These are phyloP conservation scores for Popillia japonica DNA, from an alignment of 1,140 invertebrate species.

Conservation along the genomic window DNA sequence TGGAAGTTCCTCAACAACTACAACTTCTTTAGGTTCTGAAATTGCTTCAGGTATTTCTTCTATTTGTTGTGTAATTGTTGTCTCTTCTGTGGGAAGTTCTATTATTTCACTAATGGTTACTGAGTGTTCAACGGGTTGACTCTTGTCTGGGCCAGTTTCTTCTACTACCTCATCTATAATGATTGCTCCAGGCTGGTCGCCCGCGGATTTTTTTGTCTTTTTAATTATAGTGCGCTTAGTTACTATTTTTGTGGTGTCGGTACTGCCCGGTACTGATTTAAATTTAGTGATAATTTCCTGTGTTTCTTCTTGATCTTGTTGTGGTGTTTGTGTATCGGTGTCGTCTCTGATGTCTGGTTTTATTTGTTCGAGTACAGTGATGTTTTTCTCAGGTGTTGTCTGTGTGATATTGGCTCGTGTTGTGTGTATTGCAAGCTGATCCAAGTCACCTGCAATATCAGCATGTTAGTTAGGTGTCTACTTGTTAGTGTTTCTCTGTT, in stretches of 20 bases:
- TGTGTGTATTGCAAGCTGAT: slow-evolving; percentile 57
- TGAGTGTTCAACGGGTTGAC: slow-evolving; percentile 2
- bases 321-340: slow-evolving; percentile 48
- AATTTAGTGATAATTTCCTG: slow-evolving; percentile 68
- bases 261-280: slow-evolving; percentile 60
- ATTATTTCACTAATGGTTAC: slow-evolving; percentile 40
- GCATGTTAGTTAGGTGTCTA: slow-evolving; percentile 44
- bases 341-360: slow-evolving; percentile 51
- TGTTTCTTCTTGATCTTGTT: slow-evolving; percentile 61
- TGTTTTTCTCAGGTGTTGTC: slow-evolving; percentile 47
- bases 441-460: slow-evolving; percentile 58
- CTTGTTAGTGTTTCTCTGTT: slow-evolving; percentile 43
- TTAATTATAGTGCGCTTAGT: slow-evolving; percentile 65
- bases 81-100: slow-evolving; percentile 42
- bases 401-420: slow-evolving; percentile 58
- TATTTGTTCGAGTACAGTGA: slow-evolving; percentile 51
- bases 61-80: slow-evolving; percentile 11
- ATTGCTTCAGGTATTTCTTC: slow-evolving; percentile 52
- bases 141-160: slow-evolving; percentile 54
- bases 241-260: slow-evolving; percentile 63
- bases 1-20: slow-evolving; percentile 53
- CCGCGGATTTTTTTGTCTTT: slow-evolving; percentile 56
- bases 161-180: slow-evolving; percentile 60
- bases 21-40: slow-evolving; percentile 49
- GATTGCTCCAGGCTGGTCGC: slow-evolving; percentile 53